Evolutionary conservation across 2,888 invertebrate genomes (phyloP).

Genomic region (Athalia cordata): DNA sequence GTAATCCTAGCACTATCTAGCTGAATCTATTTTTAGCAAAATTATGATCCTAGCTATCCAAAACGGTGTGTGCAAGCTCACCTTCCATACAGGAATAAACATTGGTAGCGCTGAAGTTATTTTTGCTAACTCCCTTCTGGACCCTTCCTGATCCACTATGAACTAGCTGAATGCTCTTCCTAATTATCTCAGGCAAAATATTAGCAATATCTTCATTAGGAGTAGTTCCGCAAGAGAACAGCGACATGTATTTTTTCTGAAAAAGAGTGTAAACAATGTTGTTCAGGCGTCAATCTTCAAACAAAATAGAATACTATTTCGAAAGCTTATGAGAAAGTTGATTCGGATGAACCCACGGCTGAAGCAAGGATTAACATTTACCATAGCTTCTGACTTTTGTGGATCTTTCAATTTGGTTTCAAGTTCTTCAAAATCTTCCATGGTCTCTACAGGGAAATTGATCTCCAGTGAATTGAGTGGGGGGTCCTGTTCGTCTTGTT

Average conservation of each 20-base stretch:
- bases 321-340: neutral
- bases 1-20: no score
- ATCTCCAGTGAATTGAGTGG: neutral
- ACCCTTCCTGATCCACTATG: slow-evolving; percentile 6
- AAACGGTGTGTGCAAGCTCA: neutral
- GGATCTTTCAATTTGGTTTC: neutral
- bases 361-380: neutral
- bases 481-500: neutral
- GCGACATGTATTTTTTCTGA: slow-evolving; percentile 8
- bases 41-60: no score
- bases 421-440: neutral
- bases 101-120: neutral
- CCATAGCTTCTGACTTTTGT: neutral
- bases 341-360: neutral
- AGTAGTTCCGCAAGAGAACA: slow-evolving; percentile 1
- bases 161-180: slow-evolving; percentile 10
- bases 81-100: slow-evolving; percentile 12
- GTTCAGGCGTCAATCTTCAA: neutral
- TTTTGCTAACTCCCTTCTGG: neutral
- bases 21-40: no score
- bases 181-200: slow-evolving; percentile 17
- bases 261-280: neutral
- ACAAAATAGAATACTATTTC: neutral
- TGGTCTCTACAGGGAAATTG: neutral
- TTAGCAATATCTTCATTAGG: neutral